Evolutionary conservation across 2,797 vertebrate species (phyloP).

Genomic region (Danio jaintianensis): DNA sequence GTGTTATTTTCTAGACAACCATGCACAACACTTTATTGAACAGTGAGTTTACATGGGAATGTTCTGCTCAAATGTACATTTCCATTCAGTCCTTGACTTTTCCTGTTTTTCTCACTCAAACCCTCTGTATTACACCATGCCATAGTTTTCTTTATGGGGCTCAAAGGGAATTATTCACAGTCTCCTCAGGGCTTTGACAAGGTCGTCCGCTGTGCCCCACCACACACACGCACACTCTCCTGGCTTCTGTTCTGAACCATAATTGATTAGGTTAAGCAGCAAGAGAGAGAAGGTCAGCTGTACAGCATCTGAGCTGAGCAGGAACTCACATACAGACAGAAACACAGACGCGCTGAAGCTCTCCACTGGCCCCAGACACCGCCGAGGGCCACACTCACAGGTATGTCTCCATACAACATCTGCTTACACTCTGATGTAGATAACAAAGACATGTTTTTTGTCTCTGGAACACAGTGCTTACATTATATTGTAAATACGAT

Average conservation of each 20-base stretch:
- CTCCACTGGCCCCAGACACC: slow-evolving; percentile 10
- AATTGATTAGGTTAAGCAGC: slow-evolving; percentile 85
- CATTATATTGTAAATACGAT: no score
- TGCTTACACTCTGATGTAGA: slow-evolving; percentile 1
- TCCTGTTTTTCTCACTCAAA: not conserved
- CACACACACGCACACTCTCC: slow-evolving; percentile 20
- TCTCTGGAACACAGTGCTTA: not conserved
- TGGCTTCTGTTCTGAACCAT: slow-evolving; percentile 80
- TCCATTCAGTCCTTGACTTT: not conserved
- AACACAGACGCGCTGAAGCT: slow-evolving; percentile 24
- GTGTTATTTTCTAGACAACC: no score
- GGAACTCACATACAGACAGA: slow-evolving; percentile 67
- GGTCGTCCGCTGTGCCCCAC: slow-evolving; percentile 67
- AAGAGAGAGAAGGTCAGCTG: slow-evolving; percentile 76
- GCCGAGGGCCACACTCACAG: not conserved
- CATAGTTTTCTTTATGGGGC: slow-evolving; percentile 73
- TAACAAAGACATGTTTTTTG: not conserved
- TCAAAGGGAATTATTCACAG: slow-evolving; percentile 82
- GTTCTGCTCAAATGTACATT: not conserved
- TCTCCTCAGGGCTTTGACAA: slow-evolving; percentile 80
- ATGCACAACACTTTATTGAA: no score
- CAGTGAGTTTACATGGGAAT: not conserved
- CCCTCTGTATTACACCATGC: slow-evolving; percentile 19
- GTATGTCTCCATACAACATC: slow-evolving; percentile 23
- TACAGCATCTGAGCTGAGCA: slow-evolving; percentile 69